Conservation (phyloP, 2,797 vertebrate genomes). For the Alosa sapidissima region DNA sequence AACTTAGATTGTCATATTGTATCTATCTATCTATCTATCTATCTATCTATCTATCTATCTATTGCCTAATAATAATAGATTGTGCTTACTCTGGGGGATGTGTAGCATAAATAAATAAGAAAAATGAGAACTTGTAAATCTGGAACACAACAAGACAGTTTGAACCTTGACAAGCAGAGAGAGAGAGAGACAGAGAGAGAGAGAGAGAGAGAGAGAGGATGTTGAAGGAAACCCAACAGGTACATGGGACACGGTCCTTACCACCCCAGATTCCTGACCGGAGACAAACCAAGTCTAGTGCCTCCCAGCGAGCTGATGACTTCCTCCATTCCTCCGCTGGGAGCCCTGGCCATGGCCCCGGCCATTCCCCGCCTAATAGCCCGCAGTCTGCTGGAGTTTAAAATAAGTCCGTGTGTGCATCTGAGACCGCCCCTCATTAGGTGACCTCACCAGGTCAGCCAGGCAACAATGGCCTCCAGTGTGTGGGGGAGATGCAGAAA, state of each 20-base stretch:
- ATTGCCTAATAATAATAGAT: too few relatives aligned
- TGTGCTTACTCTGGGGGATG: too few relatives aligned
- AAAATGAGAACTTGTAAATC: background rate
- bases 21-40: too few relatives aligned
- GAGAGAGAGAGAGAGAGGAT: background rate
- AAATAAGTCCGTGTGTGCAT: background rate
- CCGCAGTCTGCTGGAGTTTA: background rate
- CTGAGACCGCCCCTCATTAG: background rate
- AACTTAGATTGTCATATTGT: too few relatives aligned
- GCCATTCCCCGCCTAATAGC: background rate
- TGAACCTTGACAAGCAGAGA: background rate
- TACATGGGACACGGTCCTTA: background rate
- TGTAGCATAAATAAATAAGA: too few relatives aligned
- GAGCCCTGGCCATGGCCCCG: background rate
- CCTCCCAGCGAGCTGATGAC: background rate
- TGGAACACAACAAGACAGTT: too few relatives aligned
- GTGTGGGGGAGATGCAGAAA: background rate
- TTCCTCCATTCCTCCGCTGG: background rate
- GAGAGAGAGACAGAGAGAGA: background rate
- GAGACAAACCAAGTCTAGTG: background rate
- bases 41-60: too few relatives aligned
- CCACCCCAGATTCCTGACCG: background rate
- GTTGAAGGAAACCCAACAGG: background rate
- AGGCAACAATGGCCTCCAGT: slow-evolving; percentile 5
- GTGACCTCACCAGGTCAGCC: slow-evolving; percentile 4